A percentile compares a stretch with the other conserved stretches of the same genome.
Evolutionary conservation across 2,797 vertebrate genomes (phyloP).

Genomic region (Coluber constrictor): DNA sequence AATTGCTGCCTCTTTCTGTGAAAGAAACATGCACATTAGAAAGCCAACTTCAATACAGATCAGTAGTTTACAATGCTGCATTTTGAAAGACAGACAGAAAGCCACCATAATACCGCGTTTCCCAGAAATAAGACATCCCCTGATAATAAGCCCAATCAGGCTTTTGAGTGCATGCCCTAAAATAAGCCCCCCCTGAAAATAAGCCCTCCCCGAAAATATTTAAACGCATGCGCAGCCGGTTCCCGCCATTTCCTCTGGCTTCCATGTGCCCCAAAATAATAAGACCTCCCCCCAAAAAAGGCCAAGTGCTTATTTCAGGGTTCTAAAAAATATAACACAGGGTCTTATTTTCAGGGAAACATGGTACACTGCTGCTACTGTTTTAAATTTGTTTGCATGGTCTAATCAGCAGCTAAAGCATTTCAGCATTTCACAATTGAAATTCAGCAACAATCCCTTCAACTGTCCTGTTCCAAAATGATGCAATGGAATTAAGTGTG

Average conservation of each 20-base stretch:
- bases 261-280: no score
- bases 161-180: no score
- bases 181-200: no score
- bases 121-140: no score
- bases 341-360: no score
- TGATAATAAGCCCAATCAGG: no score
- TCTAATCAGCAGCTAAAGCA: not conserved
- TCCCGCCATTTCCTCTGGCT: no score
- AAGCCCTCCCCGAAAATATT: no score
- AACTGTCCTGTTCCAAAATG: conserved; percentile 21
- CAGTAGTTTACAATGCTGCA: not conserved
- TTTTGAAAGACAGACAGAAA: not conserved
- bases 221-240: no score
- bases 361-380: not conserved
- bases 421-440: conserved; percentile 5
- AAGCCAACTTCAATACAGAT: not conserved
- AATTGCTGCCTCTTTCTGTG: not conserved
- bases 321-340: no score
- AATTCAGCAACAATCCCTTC: not conserved
- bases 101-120: not conserved
- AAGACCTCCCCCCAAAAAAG: no score
- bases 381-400: not conserved
- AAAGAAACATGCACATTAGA: not conserved
- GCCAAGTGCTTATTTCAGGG: no score
- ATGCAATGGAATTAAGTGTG: conserved; percentile 13